These are phyloP conservation scores for Acleris emargana DNA, from an alignment of 2,888 invertebrate species.

Conservation along the genomic window DNA sequence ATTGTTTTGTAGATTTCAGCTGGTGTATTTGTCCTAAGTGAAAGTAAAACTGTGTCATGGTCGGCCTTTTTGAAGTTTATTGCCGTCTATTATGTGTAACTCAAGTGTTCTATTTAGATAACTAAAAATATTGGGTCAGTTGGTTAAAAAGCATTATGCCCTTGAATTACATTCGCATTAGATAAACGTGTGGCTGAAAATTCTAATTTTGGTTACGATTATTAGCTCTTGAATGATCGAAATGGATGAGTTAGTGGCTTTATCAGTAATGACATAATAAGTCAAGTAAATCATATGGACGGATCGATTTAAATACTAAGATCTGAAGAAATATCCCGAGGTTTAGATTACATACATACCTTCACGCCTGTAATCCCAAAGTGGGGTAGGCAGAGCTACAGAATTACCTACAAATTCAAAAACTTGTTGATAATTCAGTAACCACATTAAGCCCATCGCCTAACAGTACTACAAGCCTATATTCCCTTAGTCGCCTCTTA, in stretches of 20 bases:
- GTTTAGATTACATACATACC: too few relatives aligned
- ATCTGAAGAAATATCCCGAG: too few relatives aligned
- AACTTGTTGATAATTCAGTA: too few relatives aligned
- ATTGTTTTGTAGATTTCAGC: slow-evolving; percentile 56
- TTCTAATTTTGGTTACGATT: slow-evolving; percentile 13
- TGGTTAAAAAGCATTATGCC: slow-evolving; percentile 39
- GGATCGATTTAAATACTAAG: too few relatives aligned
- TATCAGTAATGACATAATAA: not conserved
- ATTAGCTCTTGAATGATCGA: slow-evolving; percentile 11
- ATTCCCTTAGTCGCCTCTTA: too few relatives aligned
- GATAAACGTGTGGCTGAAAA: slow-evolving; percentile 10
- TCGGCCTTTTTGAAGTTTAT: slow-evolving; percentile 58
- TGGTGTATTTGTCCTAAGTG: slow-evolving; percentile 50
- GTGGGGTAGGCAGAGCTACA: too few relatives aligned
- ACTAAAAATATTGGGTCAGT: slow-evolving; percentile 49
- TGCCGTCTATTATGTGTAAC: slow-evolving; percentile 61
- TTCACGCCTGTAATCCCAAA: too few relatives aligned
- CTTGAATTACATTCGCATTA: slow-evolving; percentile 39
- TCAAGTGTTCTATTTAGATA: slow-evolving; percentile 56
- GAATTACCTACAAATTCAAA: too few relatives aligned
- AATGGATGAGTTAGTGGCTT: slow-evolving; percentile 3
- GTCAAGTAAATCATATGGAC: too few relatives aligned
- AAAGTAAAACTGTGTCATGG: slow-evolving; percentile 67
- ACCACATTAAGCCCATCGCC: too few relatives aligned
- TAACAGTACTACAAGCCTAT: too few relatives aligned